phyloP scores from a whole-genome alignment of 2,888 invertebrate genomes.

The Agrochola lota region DNA sequence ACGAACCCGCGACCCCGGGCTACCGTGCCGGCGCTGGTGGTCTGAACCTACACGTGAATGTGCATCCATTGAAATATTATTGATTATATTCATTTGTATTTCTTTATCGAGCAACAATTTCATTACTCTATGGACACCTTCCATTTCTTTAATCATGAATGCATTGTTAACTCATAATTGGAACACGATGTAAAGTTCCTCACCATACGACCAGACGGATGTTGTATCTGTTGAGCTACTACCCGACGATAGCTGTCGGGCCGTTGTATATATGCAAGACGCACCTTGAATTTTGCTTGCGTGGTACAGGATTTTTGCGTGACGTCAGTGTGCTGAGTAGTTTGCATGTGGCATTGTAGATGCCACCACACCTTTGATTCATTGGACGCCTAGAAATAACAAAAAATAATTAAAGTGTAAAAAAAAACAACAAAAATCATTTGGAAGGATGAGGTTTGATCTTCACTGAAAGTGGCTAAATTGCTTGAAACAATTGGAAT shows the following conservation, averaged over 20 bases:
- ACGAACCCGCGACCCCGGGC: conserved; percentile 85
- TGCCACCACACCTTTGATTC: too few relatives aligned
- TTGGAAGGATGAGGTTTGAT: not conserved
- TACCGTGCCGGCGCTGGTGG: conserved; percentile 85
- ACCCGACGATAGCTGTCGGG: too few relatives aligned
- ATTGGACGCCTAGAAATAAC: not conserved
- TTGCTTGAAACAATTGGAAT: not conserved
- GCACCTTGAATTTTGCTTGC: not conserved
- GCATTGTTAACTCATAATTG: too few relatives aligned
- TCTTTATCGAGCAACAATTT: not conserved
- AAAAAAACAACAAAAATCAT: not conserved
- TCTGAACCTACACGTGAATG: conserved; percentile 66
- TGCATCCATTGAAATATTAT: conserved; percentile 47
- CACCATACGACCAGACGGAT: not conserved
- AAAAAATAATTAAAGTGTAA: not conserved
- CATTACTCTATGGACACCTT: too few relatives aligned
- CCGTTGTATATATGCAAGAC: not conserved
- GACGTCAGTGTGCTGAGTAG: not conserved
- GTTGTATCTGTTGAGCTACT: not conserved
- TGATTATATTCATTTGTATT: not conserved
- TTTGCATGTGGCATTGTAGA: not conserved
- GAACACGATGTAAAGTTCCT: not conserved
- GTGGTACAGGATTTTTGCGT: not conserved
- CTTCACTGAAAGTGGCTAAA: not conserved
- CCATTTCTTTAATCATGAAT: not conserved